Evolutionary conservation across 2,797 vertebrate species (phyloP).

Genomic region (Lutjanus argentimaculatus): DNA sequence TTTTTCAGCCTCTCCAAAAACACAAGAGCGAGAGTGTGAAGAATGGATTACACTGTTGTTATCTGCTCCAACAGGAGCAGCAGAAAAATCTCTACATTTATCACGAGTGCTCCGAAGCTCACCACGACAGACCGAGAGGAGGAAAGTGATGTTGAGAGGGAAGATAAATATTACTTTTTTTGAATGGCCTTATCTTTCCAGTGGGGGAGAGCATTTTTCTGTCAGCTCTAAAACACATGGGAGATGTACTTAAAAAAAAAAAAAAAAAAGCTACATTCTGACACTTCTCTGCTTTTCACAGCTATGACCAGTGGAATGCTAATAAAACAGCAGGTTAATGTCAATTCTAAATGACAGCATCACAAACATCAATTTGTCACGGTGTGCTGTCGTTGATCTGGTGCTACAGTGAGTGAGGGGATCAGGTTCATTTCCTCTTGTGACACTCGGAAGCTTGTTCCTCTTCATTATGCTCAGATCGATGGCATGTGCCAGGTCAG

Average conservation of each 20-base stretch:
- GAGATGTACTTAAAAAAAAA: slow-evolving; percentile 69
- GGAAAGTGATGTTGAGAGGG: slow-evolving; percentile 53
- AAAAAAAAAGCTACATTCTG: slow-evolving; percentile 40
- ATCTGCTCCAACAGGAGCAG: neutral
- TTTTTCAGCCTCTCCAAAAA: neutral
- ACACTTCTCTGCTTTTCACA: slow-evolving; percentile 29
- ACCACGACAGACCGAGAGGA: slow-evolving; percentile 48
- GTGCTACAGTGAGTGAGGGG: neutral
- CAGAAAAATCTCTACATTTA: neutral
- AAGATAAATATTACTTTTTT: slow-evolving; percentile 80
- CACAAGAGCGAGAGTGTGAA: neutral
- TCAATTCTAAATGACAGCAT: slow-evolving; percentile 14
- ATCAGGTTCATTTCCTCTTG: slow-evolving; percentile 12
- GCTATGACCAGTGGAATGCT: slow-evolving; percentile 28
- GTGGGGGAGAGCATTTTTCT: slow-evolving; percentile 82
- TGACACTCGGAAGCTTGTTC: neutral
- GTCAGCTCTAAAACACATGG: slow-evolving; percentile 82
- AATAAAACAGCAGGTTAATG: slow-evolving; percentile 25
- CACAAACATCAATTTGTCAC: neutral
- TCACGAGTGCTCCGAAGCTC: slow-evolving; percentile 9
- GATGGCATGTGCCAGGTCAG: slow-evolving; percentile 16
- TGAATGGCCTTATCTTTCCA: slow-evolving; percentile 86
- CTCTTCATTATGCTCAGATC: neutral
- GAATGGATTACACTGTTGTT: neutral
- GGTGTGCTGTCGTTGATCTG: neutral